Evolutionary conservation across 2,113 vertebrate genomes (phyloP).

Genomic region (Gobio gobio): DNA sequence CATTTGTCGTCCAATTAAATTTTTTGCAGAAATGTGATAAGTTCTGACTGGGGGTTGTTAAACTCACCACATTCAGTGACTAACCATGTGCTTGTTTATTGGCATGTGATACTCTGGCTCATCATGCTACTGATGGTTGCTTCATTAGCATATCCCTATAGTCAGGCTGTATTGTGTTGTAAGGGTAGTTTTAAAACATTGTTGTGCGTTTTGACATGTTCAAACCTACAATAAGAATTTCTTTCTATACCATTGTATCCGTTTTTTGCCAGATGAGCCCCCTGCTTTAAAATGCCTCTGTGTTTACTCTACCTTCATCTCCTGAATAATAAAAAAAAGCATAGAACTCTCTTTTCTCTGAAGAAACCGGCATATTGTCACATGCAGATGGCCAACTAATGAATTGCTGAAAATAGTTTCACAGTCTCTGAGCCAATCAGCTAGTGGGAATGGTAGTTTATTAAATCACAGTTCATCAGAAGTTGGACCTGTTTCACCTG

Average conservation of each 20-base stretch:
- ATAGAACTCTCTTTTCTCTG: slow-evolving; percentile 2
- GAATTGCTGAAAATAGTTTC: slow-evolving; percentile 37
- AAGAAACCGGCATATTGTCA: slow-evolving; percentile 12
- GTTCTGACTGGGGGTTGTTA: slow-evolving; percentile 33
- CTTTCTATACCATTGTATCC: not conserved
- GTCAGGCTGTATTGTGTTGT: not conserved
- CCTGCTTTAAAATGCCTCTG: not conserved
- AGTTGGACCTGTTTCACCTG: slow-evolving; percentile 41
- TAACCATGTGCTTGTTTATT: slow-evolving; percentile 39
- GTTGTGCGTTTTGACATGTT: not conserved
- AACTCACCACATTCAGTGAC: slow-evolving; percentile 39
- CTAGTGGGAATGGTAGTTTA: slow-evolving; percentile 20
- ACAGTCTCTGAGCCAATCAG: slow-evolving; percentile 11
- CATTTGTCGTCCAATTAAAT: slow-evolving; percentile 41
- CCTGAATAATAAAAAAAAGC: not conserved
- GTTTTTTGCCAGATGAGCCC: not conserved
- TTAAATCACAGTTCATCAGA: slow-evolving; percentile 46
- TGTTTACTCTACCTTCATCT: slow-evolving; percentile 13
- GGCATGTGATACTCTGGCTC: slow-evolving; percentile 20
- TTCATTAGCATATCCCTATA: slow-evolving; percentile 35
- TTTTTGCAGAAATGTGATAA: slow-evolving; percentile 41
- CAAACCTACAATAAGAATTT: not conserved
- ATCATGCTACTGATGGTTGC: slow-evolving; percentile 16
- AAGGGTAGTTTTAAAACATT: not conserved
- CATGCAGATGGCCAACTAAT: slow-evolving; percentile 42